Conservation (phyloP, 2,888 invertebrate species). For the Nebria salina region DNA sequence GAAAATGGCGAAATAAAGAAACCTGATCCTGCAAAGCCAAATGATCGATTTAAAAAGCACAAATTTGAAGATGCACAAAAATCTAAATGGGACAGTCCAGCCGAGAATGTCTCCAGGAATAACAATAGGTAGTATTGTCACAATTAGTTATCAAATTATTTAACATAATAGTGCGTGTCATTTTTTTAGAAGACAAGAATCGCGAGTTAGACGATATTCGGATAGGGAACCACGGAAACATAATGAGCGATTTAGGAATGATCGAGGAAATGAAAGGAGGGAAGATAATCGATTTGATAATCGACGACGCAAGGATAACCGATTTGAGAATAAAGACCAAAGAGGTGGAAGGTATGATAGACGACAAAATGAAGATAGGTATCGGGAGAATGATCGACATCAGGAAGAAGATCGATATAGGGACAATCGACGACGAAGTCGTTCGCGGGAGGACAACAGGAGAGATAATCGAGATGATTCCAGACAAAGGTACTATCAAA, state of each 20-base stretch:
- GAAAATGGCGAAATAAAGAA: conserved; percentile 10
- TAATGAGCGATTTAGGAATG: conserved; percentile 43
- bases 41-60: conserved; percentile 34
- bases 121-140: conserved; percentile 23
- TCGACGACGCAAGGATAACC: conserved; percentile 39
- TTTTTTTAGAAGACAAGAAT: conserved; percentile 48
- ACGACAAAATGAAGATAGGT: conserved; percentile 45
- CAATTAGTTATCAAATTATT: neutral
- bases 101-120: conserved; percentile 46
- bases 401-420: conserved; percentile 48
- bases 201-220: conserved; percentile 20
- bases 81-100: conserved; percentile 53
- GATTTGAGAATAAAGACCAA: conserved; percentile 33
- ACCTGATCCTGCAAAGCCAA: conserved; percentile 18
- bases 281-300: conserved; percentile 36
- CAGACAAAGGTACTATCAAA: conserved; percentile 13
- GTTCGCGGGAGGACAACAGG: conserved; percentile 60
- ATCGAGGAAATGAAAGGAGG: conserved; percentile 45
- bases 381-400: conserved; percentile 24
- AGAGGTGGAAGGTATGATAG: conserved; percentile 36
- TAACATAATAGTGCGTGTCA: no score
- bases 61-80: conserved; percentile 47
- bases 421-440: conserved; percentile 52
- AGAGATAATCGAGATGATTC: conserved; percentile 54
- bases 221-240: conserved; percentile 46